A percentile compares a stretch with the other conserved stretches of the same genome.
These are phyloP conservation scores for Sceliomorpha sp. DNA, from an alignment of 2,888 invertebrate species.

Conservation along the genomic window DNA sequence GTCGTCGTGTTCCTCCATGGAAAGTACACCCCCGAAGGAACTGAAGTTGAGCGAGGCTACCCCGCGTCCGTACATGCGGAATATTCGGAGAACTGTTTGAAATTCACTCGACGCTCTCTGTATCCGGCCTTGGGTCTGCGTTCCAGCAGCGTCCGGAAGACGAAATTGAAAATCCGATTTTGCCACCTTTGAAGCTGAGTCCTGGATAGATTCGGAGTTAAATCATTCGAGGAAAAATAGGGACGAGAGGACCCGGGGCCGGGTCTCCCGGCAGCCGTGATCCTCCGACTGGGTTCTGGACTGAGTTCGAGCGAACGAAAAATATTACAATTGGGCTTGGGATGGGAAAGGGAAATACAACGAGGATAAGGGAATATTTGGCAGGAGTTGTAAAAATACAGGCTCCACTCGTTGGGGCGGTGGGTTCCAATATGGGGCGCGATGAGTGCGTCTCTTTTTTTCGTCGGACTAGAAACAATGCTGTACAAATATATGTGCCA, in stretches of 20 bases:
- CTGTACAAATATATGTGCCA: too few relatives aligned
- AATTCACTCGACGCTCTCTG: slow-evolving; percentile 71
- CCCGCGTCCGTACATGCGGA: slow-evolving; percentile 51
- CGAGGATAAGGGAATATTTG: too few relatives aligned
- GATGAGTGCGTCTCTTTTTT: too few relatives aligned
- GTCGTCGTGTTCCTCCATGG: slow-evolving; percentile 37
- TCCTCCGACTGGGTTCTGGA: too few relatives aligned
- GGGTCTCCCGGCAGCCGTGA: too few relatives aligned
- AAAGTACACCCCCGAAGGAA: slow-evolving; percentile 37
- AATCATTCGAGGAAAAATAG: slow-evolving; percentile 61
- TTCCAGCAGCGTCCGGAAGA: slow-evolving; percentile 51
- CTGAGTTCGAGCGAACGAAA: too few relatives aligned
- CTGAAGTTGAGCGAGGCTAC: slow-evolving; percentile 45
- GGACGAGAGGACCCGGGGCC: background rate
- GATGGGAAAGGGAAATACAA: too few relatives aligned
- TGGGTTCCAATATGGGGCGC: too few relatives aligned
- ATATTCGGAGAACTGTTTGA: slow-evolving; percentile 71
- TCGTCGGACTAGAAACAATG: too few relatives aligned
- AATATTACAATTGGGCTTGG: too few relatives aligned
- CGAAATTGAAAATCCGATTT: slow-evolving; percentile 77
- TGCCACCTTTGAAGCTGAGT: slow-evolving; percentile 61
- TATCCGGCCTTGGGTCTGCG: slow-evolving; percentile 55
- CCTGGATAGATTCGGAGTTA: slow-evolving; percentile 58
- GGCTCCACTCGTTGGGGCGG: too few relatives aligned
- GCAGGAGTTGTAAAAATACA: too few relatives aligned